Conservation (phyloP, 1,140 invertebrate species). For the Drosophila pachea region DNA sequence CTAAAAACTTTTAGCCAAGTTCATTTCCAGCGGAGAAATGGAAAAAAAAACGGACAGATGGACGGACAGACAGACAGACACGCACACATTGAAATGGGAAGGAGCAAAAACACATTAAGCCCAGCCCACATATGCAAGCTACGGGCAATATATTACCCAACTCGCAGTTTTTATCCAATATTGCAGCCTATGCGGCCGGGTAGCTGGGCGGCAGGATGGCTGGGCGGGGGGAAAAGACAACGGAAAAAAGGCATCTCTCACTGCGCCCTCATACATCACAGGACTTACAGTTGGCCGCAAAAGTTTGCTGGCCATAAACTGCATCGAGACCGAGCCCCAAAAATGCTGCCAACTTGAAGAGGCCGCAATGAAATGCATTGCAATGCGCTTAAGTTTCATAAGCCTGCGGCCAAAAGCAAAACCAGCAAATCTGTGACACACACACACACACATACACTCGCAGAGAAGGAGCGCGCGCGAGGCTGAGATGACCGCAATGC, state of each 20-base stretch:
- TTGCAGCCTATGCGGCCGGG: slow-evolving; percentile 36
- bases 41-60: too few relatives aligned
- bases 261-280: slow-evolving; percentile 28
- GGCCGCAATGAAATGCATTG: slow-evolving; percentile 53
- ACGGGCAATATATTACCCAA: slow-evolving; percentile 39
- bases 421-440: slow-evolving; percentile 38
- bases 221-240: not conserved
- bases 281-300: slow-evolving; percentile 43
- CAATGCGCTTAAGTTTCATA: slow-evolving; percentile 64
- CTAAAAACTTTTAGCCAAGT: slow-evolving; percentile 15
- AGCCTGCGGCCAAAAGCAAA: slow-evolving; percentile 51
- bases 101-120: slow-evolving; percentile 14
- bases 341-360: slow-evolving; percentile 38
- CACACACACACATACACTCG: slow-evolving; percentile 14
- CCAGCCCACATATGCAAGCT: slow-evolving; percentile 23
- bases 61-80: not conserved
- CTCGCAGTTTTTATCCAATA: slow-evolving; percentile 44
- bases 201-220: not conserved
- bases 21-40: slow-evolving; percentile 14
- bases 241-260: slow-evolving; percentile 21
- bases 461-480: not conserved
- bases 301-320: slow-evolving; percentile 45
- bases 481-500: slow-evolving; percentile 32
- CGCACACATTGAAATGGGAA: not conserved
- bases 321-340: slow-evolving; percentile 24